These are phyloP conservation scores for Cheumatopsyche charites DNA, from an alignment of 1,140 invertebrate species.

Conservation along the genomic window DNA sequence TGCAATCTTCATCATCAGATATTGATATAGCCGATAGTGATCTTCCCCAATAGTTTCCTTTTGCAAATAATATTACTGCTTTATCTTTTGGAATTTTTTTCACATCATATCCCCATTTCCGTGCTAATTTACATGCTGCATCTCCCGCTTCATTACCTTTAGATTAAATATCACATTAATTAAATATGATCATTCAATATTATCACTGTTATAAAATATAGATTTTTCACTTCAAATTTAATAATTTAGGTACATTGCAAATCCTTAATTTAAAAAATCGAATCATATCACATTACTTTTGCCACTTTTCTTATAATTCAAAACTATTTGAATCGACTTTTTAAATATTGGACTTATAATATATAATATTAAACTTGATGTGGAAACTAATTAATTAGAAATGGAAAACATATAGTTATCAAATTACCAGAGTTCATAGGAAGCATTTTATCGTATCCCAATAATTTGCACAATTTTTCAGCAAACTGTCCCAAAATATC, in stretches of 20 bases:
- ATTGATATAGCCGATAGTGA: slow-evolving; percentile 80
- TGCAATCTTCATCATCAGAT: slow-evolving; percentile 74
- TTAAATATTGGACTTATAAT: slow-evolving; percentile 1
- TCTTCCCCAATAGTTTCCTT: slow-evolving; percentile 84
- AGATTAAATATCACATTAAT: neutral
- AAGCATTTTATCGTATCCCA: slow-evolving; percentile 92
- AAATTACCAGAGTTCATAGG: slow-evolving; percentile 90
- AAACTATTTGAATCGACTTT: neutral
- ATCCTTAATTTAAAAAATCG: too few relatives aligned
- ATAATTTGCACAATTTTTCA: slow-evolving; percentile 83
- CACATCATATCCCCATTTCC: slow-evolving; percentile 80
- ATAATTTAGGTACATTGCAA: too few relatives aligned
- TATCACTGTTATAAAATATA: too few relatives aligned
- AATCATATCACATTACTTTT: too few relatives aligned
- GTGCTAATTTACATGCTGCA: slow-evolving; percentile 76
- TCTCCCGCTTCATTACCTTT: slow-evolving; percentile 79
- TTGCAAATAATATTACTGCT: slow-evolving; percentile 77
- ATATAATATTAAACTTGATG: neutral
- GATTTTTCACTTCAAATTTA: too few relatives aligned
- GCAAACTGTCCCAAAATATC: slow-evolving; percentile 89
- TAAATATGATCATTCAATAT: too few relatives aligned
- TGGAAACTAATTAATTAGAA: slow-evolving; percentile 12
- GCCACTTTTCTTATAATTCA: too few relatives aligned
- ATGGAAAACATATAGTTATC: neutral
- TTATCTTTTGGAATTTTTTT: slow-evolving; percentile 75